Base-by-base conservation (phyloP, 2,113 vertebrate species). In the Progne subis region DNA sequence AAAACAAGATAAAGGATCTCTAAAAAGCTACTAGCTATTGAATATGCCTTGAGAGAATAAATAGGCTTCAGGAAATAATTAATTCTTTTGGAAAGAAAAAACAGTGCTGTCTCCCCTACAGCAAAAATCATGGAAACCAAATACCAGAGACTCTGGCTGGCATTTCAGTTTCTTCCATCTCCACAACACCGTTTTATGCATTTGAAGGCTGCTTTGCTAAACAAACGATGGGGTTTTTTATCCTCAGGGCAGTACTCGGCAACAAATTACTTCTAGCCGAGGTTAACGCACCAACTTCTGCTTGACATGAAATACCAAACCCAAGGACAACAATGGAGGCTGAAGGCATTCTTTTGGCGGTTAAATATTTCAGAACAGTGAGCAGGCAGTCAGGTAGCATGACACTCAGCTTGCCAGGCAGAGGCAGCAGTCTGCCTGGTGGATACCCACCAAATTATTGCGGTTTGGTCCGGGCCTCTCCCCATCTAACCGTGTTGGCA, bases 391-490 rank as follows among this genome's bases (percentile, higher is more conserved):
- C 15, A 57, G 43, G 23, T 32, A 64, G 6, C 23, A 59, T 2
- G 25, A 37, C 77, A 71, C 25, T 9, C 3, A 31, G 44, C 67
- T 44, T 49, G n/a, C 32, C 75, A 82, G 52, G 44, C 75, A 31
- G 37, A 32, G 82, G 25, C 50, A 28, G 8, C 13, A 43, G 18
- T 1, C 53, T 76, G 46, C 43, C 88, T 46, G 41, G 47, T 31
- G 74, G 64, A 59, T 74, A 87, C 98, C 94, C 98, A 99, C 99
- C 99, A 98, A 96, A 97, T 97, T 99, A 96, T 97, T 99, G 97
- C 99, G 99, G 97, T 99, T 99, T 94, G 99, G 99, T 95, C 99
- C 99, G 2, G 99, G 99, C 89, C 99, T 96, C 97, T 99, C 99
- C 61, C 99, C 99, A 72, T 99, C 99, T 97, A 99, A 97, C 77